Conservation (phyloP, 1,140 invertebrate genomes). For the Drosophila persimilis region DNA sequence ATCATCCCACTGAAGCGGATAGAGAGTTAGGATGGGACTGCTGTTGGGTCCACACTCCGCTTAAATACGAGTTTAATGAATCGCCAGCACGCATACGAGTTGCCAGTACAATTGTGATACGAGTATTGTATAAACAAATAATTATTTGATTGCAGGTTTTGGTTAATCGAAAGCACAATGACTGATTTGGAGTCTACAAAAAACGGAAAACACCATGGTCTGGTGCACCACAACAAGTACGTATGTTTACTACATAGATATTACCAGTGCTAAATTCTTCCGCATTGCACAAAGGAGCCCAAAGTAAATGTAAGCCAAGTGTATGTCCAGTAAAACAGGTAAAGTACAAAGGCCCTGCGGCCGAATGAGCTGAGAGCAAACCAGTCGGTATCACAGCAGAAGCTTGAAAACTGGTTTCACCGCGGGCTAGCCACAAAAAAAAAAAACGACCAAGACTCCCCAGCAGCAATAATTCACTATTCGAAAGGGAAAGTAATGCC, state of each 20-base stretch:
- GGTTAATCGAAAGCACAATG: slow-evolving; percentile 39
- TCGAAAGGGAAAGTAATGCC: slow-evolving; percentile 58
- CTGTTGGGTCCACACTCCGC: not conserved
- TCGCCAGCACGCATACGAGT: slow-evolving; percentile 51
- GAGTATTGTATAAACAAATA: slow-evolving; percentile 34
- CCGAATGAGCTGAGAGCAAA: slow-evolving; percentile 36
- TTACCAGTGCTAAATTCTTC: slow-evolving; percentile 19
- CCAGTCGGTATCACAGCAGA: slow-evolving; percentile 41
- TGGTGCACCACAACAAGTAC: slow-evolving; percentile 66
- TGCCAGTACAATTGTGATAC: slow-evolving; percentile 12
- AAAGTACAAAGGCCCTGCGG: slow-evolving; percentile 18
- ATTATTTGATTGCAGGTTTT: slow-evolving; percentile 37
- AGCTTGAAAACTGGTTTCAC: slow-evolving; percentile 53
- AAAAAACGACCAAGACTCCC: slow-evolving; percentile 5
- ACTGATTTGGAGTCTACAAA: slow-evolving; percentile 64
- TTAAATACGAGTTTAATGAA: slow-evolving; percentile 70
- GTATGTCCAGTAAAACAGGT: not conserved
- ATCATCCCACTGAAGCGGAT: not conserved
- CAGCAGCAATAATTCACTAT: slow-evolving; percentile 30
- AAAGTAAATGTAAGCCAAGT: slow-evolving; percentile 6
- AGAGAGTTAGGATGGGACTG: slow-evolving; percentile 26
- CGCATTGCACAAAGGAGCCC: slow-evolving; percentile 15
- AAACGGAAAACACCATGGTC: slow-evolving; percentile 70
- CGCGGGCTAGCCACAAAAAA: slow-evolving; percentile 18
- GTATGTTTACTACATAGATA: slow-evolving; percentile 15